Percentiles rank a stretch among this genome's conserved stretches.
Conservation (phyloP, 2,113 vertebrate species). For the Tyto alba region DNA sequence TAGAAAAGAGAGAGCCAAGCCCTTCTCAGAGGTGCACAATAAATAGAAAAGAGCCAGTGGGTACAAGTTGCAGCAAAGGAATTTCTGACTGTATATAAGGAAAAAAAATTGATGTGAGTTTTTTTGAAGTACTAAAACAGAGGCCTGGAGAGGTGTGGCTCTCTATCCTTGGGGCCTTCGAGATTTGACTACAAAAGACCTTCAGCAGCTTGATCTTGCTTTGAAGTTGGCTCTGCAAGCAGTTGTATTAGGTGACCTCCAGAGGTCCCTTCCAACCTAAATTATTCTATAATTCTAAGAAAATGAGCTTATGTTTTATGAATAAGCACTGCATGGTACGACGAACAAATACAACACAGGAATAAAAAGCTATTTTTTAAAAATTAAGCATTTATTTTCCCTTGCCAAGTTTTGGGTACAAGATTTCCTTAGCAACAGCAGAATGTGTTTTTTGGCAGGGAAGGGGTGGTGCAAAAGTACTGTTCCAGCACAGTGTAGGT, state of each 20-base stretch:
- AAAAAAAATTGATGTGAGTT: neutral
- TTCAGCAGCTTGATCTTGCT: conserved; percentile 20
- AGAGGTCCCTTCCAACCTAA: conserved; percentile 2
- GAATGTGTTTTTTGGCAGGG: conserved; percentile 19
- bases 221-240: conserved; percentile 52
- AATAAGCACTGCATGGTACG: neutral
- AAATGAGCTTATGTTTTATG: conserved; percentile 37
- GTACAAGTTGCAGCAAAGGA: neutral
- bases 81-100: neutral
- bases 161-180: neutral
- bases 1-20: neutral
- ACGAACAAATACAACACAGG: conserved; percentile 11
- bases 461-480: neutral
- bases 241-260: neutral
- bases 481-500: conserved; percentile 6
- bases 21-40: neutral
- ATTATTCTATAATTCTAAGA: neutral
- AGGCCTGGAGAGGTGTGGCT: neutral
- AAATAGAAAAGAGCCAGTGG: neutral
- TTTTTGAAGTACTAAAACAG: neutral
- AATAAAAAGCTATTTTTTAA: neutral
- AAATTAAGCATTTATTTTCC: neutral
- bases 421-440: conserved; percentile 38
- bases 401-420: neutral
- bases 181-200: conserved; percentile 30